Percentiles rank a stretch among this genome's conserved stretches.
Evolutionary conservation across 2,113 vertebrate genomes (phyloP).

Genomic region (Opisthocomus hoazin): DNA sequence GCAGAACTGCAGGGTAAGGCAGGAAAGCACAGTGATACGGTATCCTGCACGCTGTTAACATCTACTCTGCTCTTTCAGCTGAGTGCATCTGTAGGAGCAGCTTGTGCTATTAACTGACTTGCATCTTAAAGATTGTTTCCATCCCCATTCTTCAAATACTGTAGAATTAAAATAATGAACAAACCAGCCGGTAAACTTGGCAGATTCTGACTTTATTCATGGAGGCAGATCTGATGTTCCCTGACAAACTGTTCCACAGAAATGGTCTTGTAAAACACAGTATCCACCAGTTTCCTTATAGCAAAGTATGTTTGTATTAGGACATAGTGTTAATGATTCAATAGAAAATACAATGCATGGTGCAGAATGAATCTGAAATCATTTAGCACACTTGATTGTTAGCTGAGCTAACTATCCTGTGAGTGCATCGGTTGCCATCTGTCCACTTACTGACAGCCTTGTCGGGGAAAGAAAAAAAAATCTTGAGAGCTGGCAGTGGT

Average conservation of each 20-base stretch:
- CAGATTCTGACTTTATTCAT: neutral
- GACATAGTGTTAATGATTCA: conserved; percentile 28
- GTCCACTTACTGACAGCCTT: conserved; percentile 67
- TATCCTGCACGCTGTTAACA: neutral
- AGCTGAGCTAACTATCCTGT: conserved; percentile 44
- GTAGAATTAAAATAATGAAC: neutral
- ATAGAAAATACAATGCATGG: conserved; percentile 31
- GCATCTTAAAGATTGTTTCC: neutral
- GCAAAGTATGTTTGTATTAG: neutral
- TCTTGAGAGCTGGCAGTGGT: conserved; percentile 51
- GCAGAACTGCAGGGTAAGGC: neutral
- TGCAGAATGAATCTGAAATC: conserved; percentile 38
- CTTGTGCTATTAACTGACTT: neutral
- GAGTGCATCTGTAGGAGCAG: neutral
- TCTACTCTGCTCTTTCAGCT: neutral
- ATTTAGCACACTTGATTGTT: conserved; percentile 53
- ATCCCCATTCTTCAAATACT: neutral
- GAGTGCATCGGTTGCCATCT: conserved; percentile 66
- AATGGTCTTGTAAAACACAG: conserved; percentile 21
- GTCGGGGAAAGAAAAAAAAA: conserved; percentile 27
- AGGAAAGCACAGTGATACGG: accelerated
- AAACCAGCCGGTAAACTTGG: neutral
- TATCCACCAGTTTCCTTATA: neutral
- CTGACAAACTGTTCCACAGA: neutral
- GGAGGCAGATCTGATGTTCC: neutral